These are phyloP conservation scores for Gymnodraco acuticeps DNA, from an alignment of 2,797 vertebrate genomes.

Conservation along the genomic window DNA sequence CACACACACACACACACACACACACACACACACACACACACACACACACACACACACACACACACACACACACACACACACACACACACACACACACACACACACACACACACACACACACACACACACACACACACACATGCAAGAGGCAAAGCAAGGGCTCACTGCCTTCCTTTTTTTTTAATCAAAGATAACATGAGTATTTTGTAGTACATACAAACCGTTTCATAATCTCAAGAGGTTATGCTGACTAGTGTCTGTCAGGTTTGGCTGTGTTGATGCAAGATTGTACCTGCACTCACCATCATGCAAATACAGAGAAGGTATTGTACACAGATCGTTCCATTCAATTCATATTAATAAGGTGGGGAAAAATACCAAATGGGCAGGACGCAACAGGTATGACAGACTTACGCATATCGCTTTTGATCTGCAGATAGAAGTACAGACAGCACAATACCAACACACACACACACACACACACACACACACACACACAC, in stretches of 20 bases:
- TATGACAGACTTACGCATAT: slow-evolving; percentile 24
- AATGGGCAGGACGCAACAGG: slow-evolving; percentile 54
- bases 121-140: slow-evolving; percentile 11
- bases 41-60: background rate
- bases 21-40: slow-evolving; percentile 9
- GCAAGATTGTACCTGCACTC: slow-evolving; percentile 37
- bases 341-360: slow-evolving; percentile 26
- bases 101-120: slow-evolving; percentile 24
- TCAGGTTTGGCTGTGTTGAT: slow-evolving; percentile 34
- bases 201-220: slow-evolving; percentile 14
- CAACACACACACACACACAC: slow-evolving; percentile 20
- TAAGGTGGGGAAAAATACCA: slow-evolving; percentile 15
- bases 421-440: background rate
- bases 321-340: background rate
- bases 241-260: slow-evolving; percentile 13
- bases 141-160: slow-evolving; percentile 9
- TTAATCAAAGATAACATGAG: background rate
- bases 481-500: slow-evolving; percentile 10
- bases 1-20: too few species aligned
- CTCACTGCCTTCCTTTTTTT: background rate
- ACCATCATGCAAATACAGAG: slow-evolving; percentile 12
- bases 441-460: slow-evolving; percentile 13
- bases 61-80: slow-evolving; percentile 9
- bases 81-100: background rate
- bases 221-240: slow-evolving; percentile 29